Evolutionary conservation across 2,797 vertebrate genomes (phyloP).

Genomic region (Myripristis jacobus): DNA sequence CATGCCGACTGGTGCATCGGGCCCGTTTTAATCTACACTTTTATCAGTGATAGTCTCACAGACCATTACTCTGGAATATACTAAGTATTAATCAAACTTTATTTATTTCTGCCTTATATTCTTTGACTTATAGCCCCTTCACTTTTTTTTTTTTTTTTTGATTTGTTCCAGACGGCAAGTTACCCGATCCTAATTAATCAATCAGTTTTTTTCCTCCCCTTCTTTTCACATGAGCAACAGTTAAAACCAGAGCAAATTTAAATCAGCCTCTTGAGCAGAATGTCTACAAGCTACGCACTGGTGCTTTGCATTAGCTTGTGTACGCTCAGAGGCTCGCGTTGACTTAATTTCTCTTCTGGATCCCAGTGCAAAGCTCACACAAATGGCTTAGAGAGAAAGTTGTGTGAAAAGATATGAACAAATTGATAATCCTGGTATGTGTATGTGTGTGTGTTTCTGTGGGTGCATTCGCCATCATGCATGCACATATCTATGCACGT

Average conservation of each 20-base stretch:
- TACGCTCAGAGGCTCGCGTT: slow-evolving; percentile 12
- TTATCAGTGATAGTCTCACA: no score
- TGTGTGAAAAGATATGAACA: slow-evolving; percentile 26
- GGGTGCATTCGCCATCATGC: slow-evolving; percentile 11
- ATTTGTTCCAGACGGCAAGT: slow-evolving; percentile 7
- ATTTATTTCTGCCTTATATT: not conserved
- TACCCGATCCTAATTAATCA: slow-evolving; percentile 16
- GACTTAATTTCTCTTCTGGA: slow-evolving; percentile 30
- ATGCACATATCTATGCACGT: not conserved
- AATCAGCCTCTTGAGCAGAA: slow-evolving; percentile 32
- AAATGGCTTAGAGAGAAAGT: slow-evolving; percentile 30
- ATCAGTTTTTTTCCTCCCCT: not conserved
- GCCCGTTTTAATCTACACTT: no score
- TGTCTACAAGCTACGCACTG: slow-evolving; percentile 4
- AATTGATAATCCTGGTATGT: not conserved
- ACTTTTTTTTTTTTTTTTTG: slow-evolving; percentile 15
- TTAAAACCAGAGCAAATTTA: slow-evolving; percentile 42
- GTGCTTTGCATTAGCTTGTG: not conserved
- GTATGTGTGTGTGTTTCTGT: slow-evolving; percentile 11
- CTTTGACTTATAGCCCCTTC: not conserved
- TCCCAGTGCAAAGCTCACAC: slow-evolving; percentile 23
- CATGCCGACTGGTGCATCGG: no score
- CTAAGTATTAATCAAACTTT: not conserved
- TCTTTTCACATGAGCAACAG: slow-evolving; percentile 13
- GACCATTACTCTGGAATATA: no score